Evolutionary conservation across 2,888 invertebrate genomes (phyloP), one percentile per base, ranked within the genome.

Genomic region (Chelonus formosanus): DNA sequence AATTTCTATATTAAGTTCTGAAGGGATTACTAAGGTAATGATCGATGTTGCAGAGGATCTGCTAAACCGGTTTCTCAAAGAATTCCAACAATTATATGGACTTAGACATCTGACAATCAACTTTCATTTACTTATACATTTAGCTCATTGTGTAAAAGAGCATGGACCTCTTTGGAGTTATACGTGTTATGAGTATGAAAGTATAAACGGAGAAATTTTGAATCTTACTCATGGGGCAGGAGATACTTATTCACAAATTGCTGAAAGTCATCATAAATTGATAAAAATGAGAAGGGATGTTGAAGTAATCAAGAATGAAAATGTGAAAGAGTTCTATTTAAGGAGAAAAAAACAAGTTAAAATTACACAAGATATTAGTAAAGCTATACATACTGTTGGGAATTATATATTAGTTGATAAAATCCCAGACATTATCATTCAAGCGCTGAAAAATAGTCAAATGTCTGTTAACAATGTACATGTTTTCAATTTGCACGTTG

Each of bases 141-240:
- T 71, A 5, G 36, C 67, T 3, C 48, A 56, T 5, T 55, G 48
- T 53, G 67, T 72, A 5, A 47, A 55, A 36, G 35, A 55, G 3
- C 59, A 67, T 45, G 70, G 70, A n/a, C 73, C 71, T 8, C 60
- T 70, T 7, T 71, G 70, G 68, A 67, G 55, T 6, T 64, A 64
- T 44, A 60, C 67, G 8, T 70, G 71, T 48, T 73, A 67, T 50
- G 60, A 67, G 35, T 73, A 65, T 52, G 70, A 71, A 54, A 48
- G 69, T 53, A 45, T 71, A 3, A 70, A 70, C 63, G 70, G 68
- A 3, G 32, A 60, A 55, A 63, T 71, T 4, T 65, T 67, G 31
- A 65, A 58, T 43, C 36, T 67, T 5, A 53, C 68, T 34, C 68
- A 71, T 40, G 68, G 72, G 10, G 70, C 72, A 20, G 55, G 63